Conservation (phyloP, 2,113 vertebrate species). For the Neodontobutis hainanensis region DNA sequence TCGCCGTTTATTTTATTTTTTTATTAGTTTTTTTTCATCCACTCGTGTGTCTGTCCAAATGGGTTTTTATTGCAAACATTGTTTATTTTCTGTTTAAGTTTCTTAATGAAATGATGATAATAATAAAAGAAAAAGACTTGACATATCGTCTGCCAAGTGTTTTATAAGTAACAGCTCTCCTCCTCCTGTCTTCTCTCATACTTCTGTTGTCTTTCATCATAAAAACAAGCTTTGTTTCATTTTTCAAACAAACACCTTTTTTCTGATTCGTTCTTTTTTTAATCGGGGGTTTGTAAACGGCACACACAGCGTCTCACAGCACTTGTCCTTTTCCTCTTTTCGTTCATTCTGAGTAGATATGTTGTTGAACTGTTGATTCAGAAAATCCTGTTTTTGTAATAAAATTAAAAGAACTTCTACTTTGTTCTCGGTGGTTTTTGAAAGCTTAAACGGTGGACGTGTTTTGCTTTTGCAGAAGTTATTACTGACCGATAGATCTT, state of each 20-base stretch:
- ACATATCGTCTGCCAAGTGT: conserved; percentile 60
- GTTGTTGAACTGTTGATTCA: conserved; percentile 69
- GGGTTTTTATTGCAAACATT: conserved; percentile 66
- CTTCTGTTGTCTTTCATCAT: conserved; percentile 19
- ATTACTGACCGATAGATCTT: too few species aligned
- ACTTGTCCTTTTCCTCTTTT: conserved; percentile 30
- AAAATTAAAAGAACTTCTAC: conserved; percentile 70
- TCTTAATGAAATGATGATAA: conserved; percentile 58
- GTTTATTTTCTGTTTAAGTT: conserved; percentile 59
- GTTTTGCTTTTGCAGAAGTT: too few species aligned
- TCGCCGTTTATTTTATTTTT: conserved; percentile 4
- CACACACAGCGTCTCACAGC: conserved; percentile 25
- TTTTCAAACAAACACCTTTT: conserved; percentile 15
- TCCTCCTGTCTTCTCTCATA: conserved; percentile 9
- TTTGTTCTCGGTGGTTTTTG: conserved; percentile 21
- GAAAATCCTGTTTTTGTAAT: conserved; percentile 72
- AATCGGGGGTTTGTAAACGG: conserved; percentile 46
- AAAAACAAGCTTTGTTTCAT: conserved; percentile 6
- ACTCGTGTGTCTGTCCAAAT: conserved; percentile 31
- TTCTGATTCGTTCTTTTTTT: conserved; percentile 21
- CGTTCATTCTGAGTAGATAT: conserved; percentile 57
- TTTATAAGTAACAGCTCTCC: conserved; percentile 49
- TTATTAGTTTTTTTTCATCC: conserved; percentile 24
- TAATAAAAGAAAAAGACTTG: conserved; percentile 39
- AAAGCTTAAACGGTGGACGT: too few species aligned